Conservation (phyloP, 2,797 vertebrate genomes). For the Thamnophis elegans region DNA sequence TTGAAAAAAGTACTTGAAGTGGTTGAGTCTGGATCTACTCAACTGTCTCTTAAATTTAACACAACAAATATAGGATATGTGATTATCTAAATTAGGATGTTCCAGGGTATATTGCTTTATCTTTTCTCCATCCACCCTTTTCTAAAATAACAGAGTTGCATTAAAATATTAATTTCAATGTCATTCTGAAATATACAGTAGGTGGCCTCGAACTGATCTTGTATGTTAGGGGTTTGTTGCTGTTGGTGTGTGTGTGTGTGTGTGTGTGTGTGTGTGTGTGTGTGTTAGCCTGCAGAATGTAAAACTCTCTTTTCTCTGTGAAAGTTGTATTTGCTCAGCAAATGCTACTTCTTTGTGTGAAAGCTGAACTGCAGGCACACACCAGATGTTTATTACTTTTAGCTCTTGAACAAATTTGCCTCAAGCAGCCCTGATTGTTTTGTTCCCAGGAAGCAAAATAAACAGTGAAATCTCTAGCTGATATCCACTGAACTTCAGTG, state of each 20-base stretch:
- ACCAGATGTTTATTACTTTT: constrained; percentile 19
- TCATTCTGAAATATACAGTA: background rate
- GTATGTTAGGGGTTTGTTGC: constrained; percentile 9
- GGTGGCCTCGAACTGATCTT: background rate
- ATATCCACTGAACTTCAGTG: constrained; percentile 49
- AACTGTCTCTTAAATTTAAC: background rate
- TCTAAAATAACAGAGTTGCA: background rate
- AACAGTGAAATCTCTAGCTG: constrained; percentile 55
- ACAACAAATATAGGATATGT: background rate
- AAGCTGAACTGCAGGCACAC: constrained; percentile 29
- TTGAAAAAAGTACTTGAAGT: background rate
- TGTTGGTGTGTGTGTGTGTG: no score
- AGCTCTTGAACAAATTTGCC: constrained; percentile 37
- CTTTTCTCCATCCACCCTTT: background rate
- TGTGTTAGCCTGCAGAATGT: background rate
- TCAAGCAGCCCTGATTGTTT: constrained; percentile 62
- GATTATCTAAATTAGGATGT: background rate
- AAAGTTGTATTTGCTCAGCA: constrained; percentile 19
- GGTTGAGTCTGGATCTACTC: background rate
- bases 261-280: no score
- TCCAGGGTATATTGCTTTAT: background rate
- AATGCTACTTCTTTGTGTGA: constrained; percentile 20
- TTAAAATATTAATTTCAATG: background rate
- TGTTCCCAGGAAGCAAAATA: constrained; percentile 63
- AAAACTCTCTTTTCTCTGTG: constrained; percentile 20